Conservation (phyloP, 2,888 invertebrate species). For the Ornithoptera priamus region DNA sequence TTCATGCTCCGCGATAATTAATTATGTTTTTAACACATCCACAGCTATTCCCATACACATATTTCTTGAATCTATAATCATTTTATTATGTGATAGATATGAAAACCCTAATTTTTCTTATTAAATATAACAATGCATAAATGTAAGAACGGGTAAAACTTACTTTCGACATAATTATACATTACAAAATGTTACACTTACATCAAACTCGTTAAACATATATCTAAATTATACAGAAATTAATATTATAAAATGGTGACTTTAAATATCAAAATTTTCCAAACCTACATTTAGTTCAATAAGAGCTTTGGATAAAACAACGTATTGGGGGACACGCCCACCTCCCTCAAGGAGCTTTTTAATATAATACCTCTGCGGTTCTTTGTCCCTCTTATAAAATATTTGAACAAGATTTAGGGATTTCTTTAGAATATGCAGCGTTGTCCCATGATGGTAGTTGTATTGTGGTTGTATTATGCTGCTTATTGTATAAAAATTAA, state of each 20-base stretch:
- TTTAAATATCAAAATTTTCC: background rate
- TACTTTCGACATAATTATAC: too few species aligned
- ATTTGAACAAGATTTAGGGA: slow-evolving; percentile 20
- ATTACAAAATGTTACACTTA: too few species aligned
- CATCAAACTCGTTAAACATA: too few species aligned
- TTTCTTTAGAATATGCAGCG: slow-evolving; percentile 6
- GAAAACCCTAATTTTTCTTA: too few species aligned
- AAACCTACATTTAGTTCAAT: background rate
- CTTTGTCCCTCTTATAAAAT: slow-evolving; percentile 6
- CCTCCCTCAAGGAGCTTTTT: slow-evolving; percentile 12
- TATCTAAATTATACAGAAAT: background rate
- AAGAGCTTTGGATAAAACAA: slow-evolving; percentile 1
- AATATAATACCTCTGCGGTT: slow-evolving; percentile 8
- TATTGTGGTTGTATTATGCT: slow-evolving; percentile 19
- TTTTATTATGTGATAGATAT: too few species aligned
- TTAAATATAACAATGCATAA: too few species aligned
- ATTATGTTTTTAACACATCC: slow-evolving; percentile 21
- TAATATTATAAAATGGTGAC: background rate
- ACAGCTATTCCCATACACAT: background rate
- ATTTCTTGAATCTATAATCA: background rate
- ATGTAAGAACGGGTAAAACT: too few species aligned
- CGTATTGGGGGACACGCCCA: slow-evolving; percentile 8
- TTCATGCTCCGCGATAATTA: slow-evolving; percentile 29
- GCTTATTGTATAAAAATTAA: background rate
- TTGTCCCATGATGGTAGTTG: slow-evolving; percentile 3